Evolutionary conservation across 2,888 invertebrate species (phyloP).

Genomic region (Ichneumoninae sp.): DNA sequence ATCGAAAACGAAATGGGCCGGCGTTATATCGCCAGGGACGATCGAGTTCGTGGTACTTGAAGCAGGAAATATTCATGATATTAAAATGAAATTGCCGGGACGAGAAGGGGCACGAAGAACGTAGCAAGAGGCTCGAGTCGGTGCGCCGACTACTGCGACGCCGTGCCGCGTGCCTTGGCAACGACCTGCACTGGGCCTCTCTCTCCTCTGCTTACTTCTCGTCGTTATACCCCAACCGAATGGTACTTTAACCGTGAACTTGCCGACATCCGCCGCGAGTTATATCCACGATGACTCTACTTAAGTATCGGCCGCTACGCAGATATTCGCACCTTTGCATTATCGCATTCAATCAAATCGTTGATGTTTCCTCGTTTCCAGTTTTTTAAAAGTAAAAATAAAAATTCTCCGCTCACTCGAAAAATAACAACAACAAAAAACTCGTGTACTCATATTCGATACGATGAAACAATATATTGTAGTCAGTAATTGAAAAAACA

Average conservation of each 20-base stretch:
- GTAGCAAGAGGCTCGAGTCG: slow-evolving; percentile 10
- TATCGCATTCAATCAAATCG: neutral
- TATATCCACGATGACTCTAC: slow-evolving; percentile 43
- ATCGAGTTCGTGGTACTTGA: slow-evolving; percentile 77
- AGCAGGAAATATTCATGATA: slow-evolving; percentile 82
- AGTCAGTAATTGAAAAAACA: neutral
- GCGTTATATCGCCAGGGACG: slow-evolving; percentile 73
- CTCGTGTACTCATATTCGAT: too few species aligned
- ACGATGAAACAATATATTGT: neutral
- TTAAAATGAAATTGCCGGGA: slow-evolving; percentile 81
- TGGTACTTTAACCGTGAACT: slow-evolving; percentile 72
- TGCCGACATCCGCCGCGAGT: slow-evolving; percentile 59
- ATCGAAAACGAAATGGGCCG: slow-evolving; percentile 75
- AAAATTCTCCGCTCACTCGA: neutral
- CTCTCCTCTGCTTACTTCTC: slow-evolving; percentile 25
- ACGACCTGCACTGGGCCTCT: slow-evolving; percentile 57
- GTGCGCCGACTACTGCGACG: slow-evolving; percentile 9
- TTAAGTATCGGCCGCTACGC: neutral
- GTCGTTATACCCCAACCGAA: slow-evolving; percentile 28
- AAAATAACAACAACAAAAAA: neutral
- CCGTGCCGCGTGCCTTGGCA: slow-evolving; percentile 65
- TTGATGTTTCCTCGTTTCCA: neutral
- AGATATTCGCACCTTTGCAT: slow-evolving; percentile 1
- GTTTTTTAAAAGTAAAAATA: neutral
- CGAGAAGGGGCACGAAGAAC: slow-evolving; percentile 5